Base-by-base conservation (phyloP, 2,888 invertebrate genomes). In the Zootermopsis nevadensis region DNA sequence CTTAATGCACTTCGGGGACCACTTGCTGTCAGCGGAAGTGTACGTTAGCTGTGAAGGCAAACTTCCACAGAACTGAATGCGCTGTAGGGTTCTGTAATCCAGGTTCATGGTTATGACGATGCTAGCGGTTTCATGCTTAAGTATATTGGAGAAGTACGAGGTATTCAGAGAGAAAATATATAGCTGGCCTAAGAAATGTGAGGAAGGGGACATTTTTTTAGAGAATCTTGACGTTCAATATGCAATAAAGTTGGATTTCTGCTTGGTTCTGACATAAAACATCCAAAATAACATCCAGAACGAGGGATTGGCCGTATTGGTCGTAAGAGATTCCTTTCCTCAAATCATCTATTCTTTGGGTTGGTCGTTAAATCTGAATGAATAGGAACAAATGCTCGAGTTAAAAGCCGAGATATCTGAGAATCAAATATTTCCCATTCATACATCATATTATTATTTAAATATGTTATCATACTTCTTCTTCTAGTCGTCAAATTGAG, bases 171-270 rank as follows among this genome's bases (percentile, higher is more conserved):
- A 22, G 22, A 15, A 33, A 69, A 27, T n/a, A n/a, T 60, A 60
- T n/a, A n/a, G n/a, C 10, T 60, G 69, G 2, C 24, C 31, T 69
- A 15, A 69, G 31, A 22, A 31, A 19, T 33, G 69, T 27, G 69
- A 27, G 69, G 69, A 69, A 69, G 33, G 19, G 69, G 15, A 69
- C 22, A n/a, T 74, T 35, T 74, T 35, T 74, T 60, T 8, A 60
- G 3, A 27, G 60, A 27, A 60, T 7, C n/a, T 60, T 38, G 74
- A 38, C 74, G 38, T 74, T 74, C 74, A 38, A 69, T 74, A 74
- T 74, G 74, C 74, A 74, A 74, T 74, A 74, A 74, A 74, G 74
- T 42, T 6, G 74, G 74, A 74, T 74, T n/a, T 74, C 38, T 22
- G 33, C n/a, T 74, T n/a, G 33, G 33, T 74, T 74, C 33, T 42